Evolutionary conservation across 1,140 invertebrate species (phyloP), one percentile per base, ranked within the genome.

Genomic region (Drosophila dunni): DNA sequence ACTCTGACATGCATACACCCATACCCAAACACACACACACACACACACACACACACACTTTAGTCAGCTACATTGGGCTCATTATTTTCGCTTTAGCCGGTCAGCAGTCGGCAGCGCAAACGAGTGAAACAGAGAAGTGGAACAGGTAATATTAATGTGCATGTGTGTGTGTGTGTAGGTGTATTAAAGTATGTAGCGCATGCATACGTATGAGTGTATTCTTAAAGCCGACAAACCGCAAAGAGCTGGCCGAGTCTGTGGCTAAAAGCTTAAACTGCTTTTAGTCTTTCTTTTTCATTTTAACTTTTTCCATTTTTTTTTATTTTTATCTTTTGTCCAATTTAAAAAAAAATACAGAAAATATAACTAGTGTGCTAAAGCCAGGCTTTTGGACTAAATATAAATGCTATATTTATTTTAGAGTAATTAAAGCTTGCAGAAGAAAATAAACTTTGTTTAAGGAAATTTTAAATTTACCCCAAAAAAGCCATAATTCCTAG

Each of bases 61-160:
- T 67, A 69, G 65, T 42, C 50, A 57, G 51, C 73, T 57, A 60
- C 79, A 83, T 77, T 75, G 48, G 77, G 80, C 84, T 88, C 83
- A 88, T 88, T 88, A 89, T 88, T 88, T 84, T 88, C 80, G 80
- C 83, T 88, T 88, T 88, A 83, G 83, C 76, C 66, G 82, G 83
- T 79, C 82, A 82, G 65, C 63, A 53, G 65, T 29, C 48, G 69
- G 62, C 33, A 58, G 69, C 44, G 69, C 65, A 73, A 48, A 50
- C 48, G 66, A 51, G 36, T 20, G 11, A 42, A 15, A 29, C n/a
- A 50, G 50, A 63, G 58, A 69, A 70, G 58, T 61, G 71, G 65
- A 40, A 38, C 60, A 36, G 38, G 61, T 34, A 38, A 61, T 54
- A 51, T 68, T 53, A 20, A 45, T 57, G 57, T 66, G 53, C 9